Evolutionary conservation across 1,140 invertebrate genomes (phyloP).

Genomic region (Macrostomum lignano): DNA sequence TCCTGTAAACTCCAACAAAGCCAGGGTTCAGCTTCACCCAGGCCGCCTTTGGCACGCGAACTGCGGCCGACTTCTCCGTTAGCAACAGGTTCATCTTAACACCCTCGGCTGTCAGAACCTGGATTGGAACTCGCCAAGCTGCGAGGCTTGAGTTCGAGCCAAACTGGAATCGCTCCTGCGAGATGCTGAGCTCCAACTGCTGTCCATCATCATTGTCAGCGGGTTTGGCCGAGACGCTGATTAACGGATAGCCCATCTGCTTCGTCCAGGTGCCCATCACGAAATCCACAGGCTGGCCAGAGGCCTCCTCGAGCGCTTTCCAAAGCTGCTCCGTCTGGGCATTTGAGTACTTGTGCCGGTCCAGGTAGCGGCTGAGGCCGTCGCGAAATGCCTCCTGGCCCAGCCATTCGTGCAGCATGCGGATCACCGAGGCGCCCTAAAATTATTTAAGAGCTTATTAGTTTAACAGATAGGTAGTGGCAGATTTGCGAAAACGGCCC

Average conservation of each 20-base stretch:
- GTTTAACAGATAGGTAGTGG: no score
- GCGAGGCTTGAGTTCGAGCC: no score
- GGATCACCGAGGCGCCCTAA: constrained; percentile 59
- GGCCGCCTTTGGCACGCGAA: background rate
- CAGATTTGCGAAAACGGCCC: no score
- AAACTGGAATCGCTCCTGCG: no score
- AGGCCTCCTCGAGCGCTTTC: constrained; percentile 46
- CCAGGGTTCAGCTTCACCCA: no score
- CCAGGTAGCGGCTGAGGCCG: constrained; percentile 1
- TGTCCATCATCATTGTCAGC: no score
- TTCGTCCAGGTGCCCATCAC: constrained; percentile 83
- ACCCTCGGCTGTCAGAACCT: no score
- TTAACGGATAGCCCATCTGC: constrained; percentile 44
- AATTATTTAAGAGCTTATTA: constrained; percentile 46
- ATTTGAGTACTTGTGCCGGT: constrained; percentile 41
- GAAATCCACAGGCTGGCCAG: constrained; percentile 45
- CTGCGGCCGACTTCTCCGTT: background rate
- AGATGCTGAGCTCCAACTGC: no score
- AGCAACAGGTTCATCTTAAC: no score
- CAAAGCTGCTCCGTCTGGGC: constrained; percentile 79
- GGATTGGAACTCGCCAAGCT: no score
- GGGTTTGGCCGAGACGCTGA: constrained; percentile 31
- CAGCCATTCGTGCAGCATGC: constrained; percentile 15
- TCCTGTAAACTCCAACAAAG: no score
- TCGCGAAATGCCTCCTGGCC: constrained; percentile 10